Base-by-base conservation (phyloP, 1,140 invertebrate genomes). In the Adelges cooleyi region DNA sequence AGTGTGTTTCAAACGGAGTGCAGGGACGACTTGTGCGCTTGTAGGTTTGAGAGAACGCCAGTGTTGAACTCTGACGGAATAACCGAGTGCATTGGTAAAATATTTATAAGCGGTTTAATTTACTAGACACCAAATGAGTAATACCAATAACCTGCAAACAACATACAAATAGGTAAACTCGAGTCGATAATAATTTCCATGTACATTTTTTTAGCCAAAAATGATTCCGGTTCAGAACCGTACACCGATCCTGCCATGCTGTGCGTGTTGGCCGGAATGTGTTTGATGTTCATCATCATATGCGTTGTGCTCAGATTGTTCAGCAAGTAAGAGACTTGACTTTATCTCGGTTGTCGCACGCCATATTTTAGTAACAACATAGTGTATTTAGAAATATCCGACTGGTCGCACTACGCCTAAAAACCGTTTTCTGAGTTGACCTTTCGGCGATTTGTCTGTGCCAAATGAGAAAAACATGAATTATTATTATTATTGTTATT, bases 281-380 rank as follows among this genome's bases (percentile, higher is more conserved):
- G 84, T 66, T 80, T 94, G 53, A 95, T 95, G 91, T 94, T 93
- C 76, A 81, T 94, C 75, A 92, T 92, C 74, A 90, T 95, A 73
- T 95, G 91, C 77, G 86, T 95, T 68, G 91, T 94, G 42, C 81
- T 95, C 65, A 82, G 89, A 73, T 80, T 95, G 69, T 95, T 95
- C 77, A 92, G 89, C 86, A 90, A 85, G 91, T 92, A 81, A 83
- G 82, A 80, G n/a, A 53, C 17, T 20, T 40, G 20, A 22, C 8
- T 27, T 33, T 20, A 46, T 46, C 11, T 29, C 49, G 23, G 17
- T n/a, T n/a, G n/a, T n/a, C n/a, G n/a, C n/a, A n/a, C n/a, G n/a
- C n/a, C n/a, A n/a, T n/a, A n/a, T n/a, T n/a, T n/a, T n/a, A n/a
- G n/a, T n/a, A n/a, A n/a, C n/a, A n/a, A n/a, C n/a, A n/a, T n/a